Evolutionary conservation across 2,888 invertebrate genomes (phyloP), one percentile per base, ranked within the genome.

Genomic region (Meiosimyza decipiens): DNA sequence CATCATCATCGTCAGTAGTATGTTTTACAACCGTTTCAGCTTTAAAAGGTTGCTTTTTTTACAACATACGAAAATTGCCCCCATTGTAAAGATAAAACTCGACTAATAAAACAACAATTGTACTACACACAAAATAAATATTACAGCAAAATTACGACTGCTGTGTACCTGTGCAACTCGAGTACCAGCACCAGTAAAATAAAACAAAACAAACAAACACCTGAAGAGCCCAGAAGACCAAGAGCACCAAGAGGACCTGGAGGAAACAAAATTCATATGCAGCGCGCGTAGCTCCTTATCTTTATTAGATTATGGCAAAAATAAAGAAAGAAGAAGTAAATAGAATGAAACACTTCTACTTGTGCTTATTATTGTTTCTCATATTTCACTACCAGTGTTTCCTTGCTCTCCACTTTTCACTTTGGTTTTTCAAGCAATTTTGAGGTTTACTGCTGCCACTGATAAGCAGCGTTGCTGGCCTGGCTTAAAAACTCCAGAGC

Each of bases 31-130:
- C 60, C 11, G 40, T 47, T 57, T 28, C 22, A 57, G 18, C 13
- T 15, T 57, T 22, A 15, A 15, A 18, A 18, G 16, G 13, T 55
- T 11, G 15, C 28, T 57, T 22, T 62, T 64, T 51, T 51, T 64
- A 22, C 64, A 28, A 50, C 51, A 50, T 22, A 40, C 40, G 22
- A 49, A 22, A 51, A 49, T 64, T 50, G 51, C 52, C 80, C 75
- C 78, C 82, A 80, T 81, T 82, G 81, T 81, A 82, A 82, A 81
- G 82, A 81, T 81, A 81, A 80, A 76, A 74, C 63, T 51, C 62
- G 64, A 71, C 72, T 73, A 65, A 66, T 65, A 50, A 65, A 47
- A 65, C 49, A 47, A 47, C 49, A 3, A 16, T 47, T 63, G 49
- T 63, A 62, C 52, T 57, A 65, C 62, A 73, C 60, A 76, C 75